phyloP scores from a whole-genome alignment of 1,140 invertebrate species.

The Caenorhabditis latens region DNA sequence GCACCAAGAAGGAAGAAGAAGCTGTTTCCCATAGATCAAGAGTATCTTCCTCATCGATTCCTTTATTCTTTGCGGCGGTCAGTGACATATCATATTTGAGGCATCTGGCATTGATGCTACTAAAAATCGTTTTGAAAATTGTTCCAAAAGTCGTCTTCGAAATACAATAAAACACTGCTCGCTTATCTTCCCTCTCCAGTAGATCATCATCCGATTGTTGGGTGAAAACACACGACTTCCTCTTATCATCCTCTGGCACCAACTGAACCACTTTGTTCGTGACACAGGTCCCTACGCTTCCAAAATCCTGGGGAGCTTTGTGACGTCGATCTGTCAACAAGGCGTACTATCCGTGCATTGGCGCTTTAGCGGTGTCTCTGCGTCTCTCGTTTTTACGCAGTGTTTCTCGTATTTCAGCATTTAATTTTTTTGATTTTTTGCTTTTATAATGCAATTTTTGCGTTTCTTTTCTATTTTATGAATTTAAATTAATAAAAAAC shows the following conservation, averaged over 20 bases:
- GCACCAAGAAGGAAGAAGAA: slow-evolving; percentile 23
- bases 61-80: neutral
- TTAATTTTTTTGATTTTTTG: too few relatives aligned
- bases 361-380: too few relatives aligned
- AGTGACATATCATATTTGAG: slow-evolving; percentile 18
- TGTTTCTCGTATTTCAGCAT: too few relatives aligned
- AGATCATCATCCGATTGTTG: slow-evolving; percentile 32
- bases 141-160: neutral
- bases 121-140: slow-evolving; percentile 19
- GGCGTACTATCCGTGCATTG: too few relatives aligned
- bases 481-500: too few relatives aligned
- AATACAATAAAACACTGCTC: slow-evolving; percentile 12
- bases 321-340: too few relatives aligned
- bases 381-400: too few relatives aligned
- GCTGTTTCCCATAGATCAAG: slow-evolving; percentile 20
- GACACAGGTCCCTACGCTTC: too few relatives aligned
- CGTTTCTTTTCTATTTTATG: too few relatives aligned
- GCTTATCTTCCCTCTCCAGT: slow-evolving; percentile 3
- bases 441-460: too few relatives aligned
- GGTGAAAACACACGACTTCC: slow-evolving; percentile 11
- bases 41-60: neutral
- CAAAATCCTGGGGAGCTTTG: too few relatives aligned
- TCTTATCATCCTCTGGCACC: slow-evolving; percentile 13
- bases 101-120: neutral
- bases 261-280: slow-evolving; percentile 44